Evolutionary conservation across 2,797 vertebrate species (phyloP).

Genomic region (Streptopelia turtur): DNA sequence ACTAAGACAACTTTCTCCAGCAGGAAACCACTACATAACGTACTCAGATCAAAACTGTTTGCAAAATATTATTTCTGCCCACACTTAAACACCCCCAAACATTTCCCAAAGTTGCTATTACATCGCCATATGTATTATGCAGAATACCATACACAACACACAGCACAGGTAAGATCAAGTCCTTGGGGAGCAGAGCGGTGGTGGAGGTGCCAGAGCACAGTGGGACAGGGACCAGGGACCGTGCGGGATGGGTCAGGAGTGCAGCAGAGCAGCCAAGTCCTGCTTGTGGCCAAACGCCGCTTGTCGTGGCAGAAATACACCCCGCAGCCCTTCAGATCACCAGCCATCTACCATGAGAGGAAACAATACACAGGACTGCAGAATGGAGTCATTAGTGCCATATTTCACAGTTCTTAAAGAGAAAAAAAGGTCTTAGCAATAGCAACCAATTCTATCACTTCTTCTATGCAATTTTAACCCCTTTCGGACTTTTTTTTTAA

Average conservation of each 20-base stretch:
- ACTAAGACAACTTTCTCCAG: not conserved
- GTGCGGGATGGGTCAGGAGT: no score
- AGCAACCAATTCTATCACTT: not conserved
- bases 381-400: not conserved
- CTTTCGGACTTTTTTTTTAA: not conserved
- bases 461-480: not conserved
- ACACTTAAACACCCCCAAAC: not conserved
- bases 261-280: not conserved
- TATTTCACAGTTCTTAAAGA: not conserved
- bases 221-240: no score
- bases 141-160: not conserved
- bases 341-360: accelerated
- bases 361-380: not conserved
- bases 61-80: not conserved
- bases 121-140: accelerated
- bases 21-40: not conserved
- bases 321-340: not conserved
- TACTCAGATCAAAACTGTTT: not conserved
- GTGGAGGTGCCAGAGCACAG: not conserved
- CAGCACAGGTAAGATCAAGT: not conserved
- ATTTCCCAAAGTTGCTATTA: not conserved
- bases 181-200: not conserved
- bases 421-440: not conserved
- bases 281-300: not conserved
- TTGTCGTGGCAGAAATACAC: not conserved